Conservation (phyloP, 2,113 vertebrate species). For the Alethe diademata region DNA sequence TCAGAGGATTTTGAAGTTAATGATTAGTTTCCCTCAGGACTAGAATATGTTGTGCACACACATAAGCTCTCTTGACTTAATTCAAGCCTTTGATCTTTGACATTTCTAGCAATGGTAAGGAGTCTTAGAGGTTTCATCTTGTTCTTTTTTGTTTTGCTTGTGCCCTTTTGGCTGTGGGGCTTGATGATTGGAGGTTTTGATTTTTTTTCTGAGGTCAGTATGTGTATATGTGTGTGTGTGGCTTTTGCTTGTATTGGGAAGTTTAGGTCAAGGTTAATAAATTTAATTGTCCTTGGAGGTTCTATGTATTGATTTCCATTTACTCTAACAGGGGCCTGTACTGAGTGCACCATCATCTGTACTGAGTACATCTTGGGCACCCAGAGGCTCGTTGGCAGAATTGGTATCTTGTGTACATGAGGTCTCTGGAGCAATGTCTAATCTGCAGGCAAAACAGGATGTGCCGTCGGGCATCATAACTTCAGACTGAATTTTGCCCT, state of each 20-base stretch:
- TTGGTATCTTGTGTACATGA: not conserved
- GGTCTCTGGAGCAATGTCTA: not conserved
- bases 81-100: not conserved
- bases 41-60: not conserved
- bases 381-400: not conserved
- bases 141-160: not conserved
- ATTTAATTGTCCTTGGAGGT: not conserved
- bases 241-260: not conserved
- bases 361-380: not conserved
- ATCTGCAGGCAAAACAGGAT: not conserved
- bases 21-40: not conserved
- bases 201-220: not conserved
- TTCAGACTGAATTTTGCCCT: not conserved
- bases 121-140: not conserved
- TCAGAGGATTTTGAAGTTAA: not conserved
- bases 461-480: not conserved
- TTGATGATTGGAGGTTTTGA: not conserved
- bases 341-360: not conserved
- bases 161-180: not conserved
- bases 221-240: rapidly evolving
- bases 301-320: not conserved
- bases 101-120: not conserved
- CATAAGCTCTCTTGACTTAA: not conserved
- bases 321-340: not conserved
- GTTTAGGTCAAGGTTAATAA: not conserved